These are phyloP conservation scores for Caiman crocodilus DNA, from an alignment of 2,797 vertebrate species.

Conservation along the genomic window DNA sequence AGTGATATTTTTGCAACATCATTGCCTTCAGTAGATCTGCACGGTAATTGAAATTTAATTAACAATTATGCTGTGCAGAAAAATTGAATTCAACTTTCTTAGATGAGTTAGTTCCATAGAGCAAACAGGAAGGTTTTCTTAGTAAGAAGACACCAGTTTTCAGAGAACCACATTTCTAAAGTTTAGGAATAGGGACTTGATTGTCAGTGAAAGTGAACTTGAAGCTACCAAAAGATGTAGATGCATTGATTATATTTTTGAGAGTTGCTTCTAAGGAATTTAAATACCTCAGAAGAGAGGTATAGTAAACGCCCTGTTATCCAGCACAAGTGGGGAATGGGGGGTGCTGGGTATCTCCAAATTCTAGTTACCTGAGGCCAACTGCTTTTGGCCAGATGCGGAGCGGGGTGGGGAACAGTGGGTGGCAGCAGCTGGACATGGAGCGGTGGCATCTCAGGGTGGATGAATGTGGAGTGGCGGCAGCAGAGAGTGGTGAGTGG, in stretches of 20 bases:
- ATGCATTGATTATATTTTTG: neutral
- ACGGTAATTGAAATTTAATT: rapidly evolving
- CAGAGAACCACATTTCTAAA: rapidly evolving
- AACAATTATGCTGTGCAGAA: neutral
- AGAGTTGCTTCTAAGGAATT: neutral
- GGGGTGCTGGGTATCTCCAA: no score
- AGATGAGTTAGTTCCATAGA: neutral
- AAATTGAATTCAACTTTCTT: neutral
- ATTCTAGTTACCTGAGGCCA: no score
- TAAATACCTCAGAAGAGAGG: no score
- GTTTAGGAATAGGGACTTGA: neutral
- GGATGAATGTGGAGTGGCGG: neutral
- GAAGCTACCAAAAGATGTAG: neutral
- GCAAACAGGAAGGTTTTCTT: neutral
- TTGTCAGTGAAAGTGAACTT: neutral
- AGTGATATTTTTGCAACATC: rapidly evolving
- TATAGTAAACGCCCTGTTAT: no score
- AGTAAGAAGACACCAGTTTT: neutral
- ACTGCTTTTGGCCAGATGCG: no score
- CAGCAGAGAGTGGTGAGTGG: no score
- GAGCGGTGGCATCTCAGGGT: neutral
- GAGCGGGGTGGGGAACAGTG: no score
- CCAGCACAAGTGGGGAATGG: no score
- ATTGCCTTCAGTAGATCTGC: neutral
- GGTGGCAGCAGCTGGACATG: no score